Evolutionary conservation across 2,113 vertebrate genomes (phyloP).

Genomic region (Alaudala cheleensis): DNA sequence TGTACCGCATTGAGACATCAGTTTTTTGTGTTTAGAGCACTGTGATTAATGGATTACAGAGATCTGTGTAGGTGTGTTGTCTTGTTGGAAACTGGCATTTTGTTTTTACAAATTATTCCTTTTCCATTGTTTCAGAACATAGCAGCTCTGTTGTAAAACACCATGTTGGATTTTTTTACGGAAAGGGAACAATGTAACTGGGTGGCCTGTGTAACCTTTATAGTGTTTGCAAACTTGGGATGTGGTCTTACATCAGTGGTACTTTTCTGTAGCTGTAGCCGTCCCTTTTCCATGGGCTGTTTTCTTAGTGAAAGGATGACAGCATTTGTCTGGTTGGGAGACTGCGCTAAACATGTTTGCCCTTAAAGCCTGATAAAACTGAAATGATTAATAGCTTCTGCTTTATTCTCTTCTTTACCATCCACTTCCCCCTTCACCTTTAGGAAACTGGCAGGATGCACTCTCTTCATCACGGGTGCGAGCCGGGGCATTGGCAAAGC

Average conservation of each 20-base stretch:
- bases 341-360: background rate
- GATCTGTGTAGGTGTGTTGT: background rate
- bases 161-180: background rate
- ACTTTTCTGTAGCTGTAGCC: background rate
- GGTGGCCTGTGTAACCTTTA: background rate
- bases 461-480: slow-evolving; percentile 93
- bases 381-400: background rate
- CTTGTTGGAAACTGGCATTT: background rate
- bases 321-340: background rate
- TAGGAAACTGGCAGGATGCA: slow-evolving; percentile 91
- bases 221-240: background rate
- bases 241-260: background rate
- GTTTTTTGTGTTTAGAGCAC: background rate
- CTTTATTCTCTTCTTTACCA: background rate
- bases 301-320: background rate
- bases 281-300: background rate
- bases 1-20: background rate
- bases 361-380: background rate
- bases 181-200: background rate
- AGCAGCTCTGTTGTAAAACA: background rate
- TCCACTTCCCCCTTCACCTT: background rate
- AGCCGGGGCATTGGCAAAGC: slow-evolving; percentile 97
- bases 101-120: background rate
- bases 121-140: background rate
- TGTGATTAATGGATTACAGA: background rate